Percentiles rank a stretch among this genome's conserved stretches.
Conservation (phyloP, 2,888 invertebrate species). For the Cantharis nigra region DNA sequence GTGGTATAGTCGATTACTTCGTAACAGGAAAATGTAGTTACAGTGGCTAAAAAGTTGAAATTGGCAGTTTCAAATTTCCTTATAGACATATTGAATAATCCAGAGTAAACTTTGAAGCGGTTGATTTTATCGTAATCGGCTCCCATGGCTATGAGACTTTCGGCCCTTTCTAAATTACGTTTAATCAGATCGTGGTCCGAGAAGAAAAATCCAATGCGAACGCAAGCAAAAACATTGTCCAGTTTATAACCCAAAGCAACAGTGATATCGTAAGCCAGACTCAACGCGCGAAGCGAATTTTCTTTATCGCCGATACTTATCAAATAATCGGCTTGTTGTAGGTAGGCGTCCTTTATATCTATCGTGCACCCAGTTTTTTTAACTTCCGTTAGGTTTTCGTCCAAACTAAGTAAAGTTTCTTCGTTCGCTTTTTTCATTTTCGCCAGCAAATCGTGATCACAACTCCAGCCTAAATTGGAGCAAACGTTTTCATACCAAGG, state of each 20-base stretch:
- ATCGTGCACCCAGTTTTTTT: constrained; percentile 35
- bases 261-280: constrained; percentile 48
- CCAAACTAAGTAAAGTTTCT: constrained; percentile 37
- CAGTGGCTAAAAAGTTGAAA: constrained; percentile 67
- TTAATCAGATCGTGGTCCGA: constrained; percentile 42
- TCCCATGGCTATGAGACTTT: constrained; percentile 44
- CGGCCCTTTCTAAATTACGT: constrained; percentile 48
- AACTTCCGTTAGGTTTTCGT: constrained; percentile 40
- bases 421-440: constrained; percentile 43
- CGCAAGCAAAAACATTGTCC: constrained; percentile 54
- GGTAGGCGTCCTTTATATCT: constrained; percentile 44
- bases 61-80: constrained; percentile 71
- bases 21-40: constrained; percentile 75
- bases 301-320: constrained; percentile 54
- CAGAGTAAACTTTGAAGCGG: constrained; percentile 70
- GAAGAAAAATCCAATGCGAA: constrained; percentile 50
- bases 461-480: constrained; percentile 53
- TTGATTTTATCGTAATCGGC: constrained; percentile 78
- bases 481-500: constrained; percentile 67
- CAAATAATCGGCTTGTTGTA: constrained; percentile 52
- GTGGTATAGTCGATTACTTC: constrained; percentile 72
- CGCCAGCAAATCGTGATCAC: constrained; percentile 53
- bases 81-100: constrained; percentile 69
- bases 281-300: constrained; percentile 42
- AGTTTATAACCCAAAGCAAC: constrained; percentile 51